Percentiles rank a stretch among this genome's conserved stretches.
phyloP scores from a whole-genome alignment of 2,888 invertebrate genomes.

The Cosmia pyralina region DNA sequence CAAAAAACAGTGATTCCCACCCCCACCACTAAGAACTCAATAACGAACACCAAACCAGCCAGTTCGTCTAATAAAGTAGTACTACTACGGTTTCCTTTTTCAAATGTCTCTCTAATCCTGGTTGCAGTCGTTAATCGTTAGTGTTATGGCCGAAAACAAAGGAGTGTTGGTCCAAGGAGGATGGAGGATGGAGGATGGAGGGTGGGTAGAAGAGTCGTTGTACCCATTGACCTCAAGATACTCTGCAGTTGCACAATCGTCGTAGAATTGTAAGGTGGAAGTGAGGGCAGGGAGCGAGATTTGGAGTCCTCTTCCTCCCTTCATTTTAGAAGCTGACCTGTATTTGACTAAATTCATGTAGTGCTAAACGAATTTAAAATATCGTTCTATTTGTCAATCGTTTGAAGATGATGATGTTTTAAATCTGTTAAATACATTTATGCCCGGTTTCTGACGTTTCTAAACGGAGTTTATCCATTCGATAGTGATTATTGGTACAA shows the following conservation, averaged over 20 bases:
- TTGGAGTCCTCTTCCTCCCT: background rate
- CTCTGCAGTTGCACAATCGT: slow-evolving; percentile 70
- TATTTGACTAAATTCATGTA: too few relatives aligned
- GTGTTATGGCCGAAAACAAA: slow-evolving; percentile 73
- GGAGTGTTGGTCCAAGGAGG: slow-evolving; percentile 62
- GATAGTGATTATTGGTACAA: too few relatives aligned
- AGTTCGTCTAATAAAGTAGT: slow-evolving; percentile 53
- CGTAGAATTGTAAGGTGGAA: slow-evolving; percentile 24
- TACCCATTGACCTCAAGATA: slow-evolving; percentile 79
- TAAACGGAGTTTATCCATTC: too few relatives aligned
- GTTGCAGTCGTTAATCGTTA: slow-evolving; percentile 69
- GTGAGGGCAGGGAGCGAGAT: slow-evolving; percentile 28
- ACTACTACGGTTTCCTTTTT: slow-evolving; percentile 49
- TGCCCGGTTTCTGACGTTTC: too few relatives aligned
- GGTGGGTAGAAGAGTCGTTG: slow-evolving; percentile 74
- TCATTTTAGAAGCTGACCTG: background rate
- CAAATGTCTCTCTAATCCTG: slow-evolving; percentile 60
- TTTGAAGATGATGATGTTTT: too few relatives aligned
- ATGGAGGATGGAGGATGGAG: slow-evolving; percentile 14
- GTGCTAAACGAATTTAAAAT: too few relatives aligned
- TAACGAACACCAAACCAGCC: slow-evolving; percentile 18
- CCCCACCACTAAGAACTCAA: slow-evolving; percentile 7
- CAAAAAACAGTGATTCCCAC: too few relatives aligned
- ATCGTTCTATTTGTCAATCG: too few relatives aligned
- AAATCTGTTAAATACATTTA: too few relatives aligned